These are phyloP conservation scores for Drosophila nr. perissopoda DNA, from an alignment of 2,888 invertebrate genomes.

Conservation along the genomic window DNA sequence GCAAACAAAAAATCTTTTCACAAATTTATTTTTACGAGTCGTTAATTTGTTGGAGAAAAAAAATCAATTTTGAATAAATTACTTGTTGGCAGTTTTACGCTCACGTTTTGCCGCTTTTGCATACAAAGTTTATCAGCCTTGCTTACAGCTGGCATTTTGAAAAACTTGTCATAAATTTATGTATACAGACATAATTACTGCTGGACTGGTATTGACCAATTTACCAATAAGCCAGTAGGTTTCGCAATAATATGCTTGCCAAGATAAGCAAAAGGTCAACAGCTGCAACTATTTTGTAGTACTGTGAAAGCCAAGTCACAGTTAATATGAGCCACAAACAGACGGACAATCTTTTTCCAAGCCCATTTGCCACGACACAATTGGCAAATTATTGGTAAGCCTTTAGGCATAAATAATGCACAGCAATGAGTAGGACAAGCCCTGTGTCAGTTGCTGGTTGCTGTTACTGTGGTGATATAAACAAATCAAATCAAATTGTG, in stretches of 20 bases:
- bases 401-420: conserved; percentile 29
- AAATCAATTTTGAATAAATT: conserved; percentile 7
- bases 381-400: conserved; percentile 49
- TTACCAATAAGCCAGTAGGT: conserved; percentile 11
- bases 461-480: conserved; percentile 60
- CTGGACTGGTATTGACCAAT: conserved; percentile 11
- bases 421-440: conserved; percentile 14
- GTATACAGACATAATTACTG: conserved; percentile 10
- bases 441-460: conserved; percentile 18
- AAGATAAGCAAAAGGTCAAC: conserved; percentile 34
- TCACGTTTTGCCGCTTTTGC: conserved; percentile 4
- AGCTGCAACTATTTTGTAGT: conserved; percentile 15
- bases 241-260: conserved; percentile 11
- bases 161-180: conserved; percentile 5
- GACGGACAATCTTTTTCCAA: conserved; percentile 2
- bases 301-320: neutral
- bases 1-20: neutral
- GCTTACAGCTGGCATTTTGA: conserved; percentile 19
- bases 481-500: conserved; percentile 73
- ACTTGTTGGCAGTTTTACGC: conserved; percentile 3
- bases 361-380: conserved; percentile 22
- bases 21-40: neutral
- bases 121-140: conserved; percentile 4
- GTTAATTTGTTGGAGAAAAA: neutral
- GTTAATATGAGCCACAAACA: neutral